Evolutionary conservation across 2,797 vertebrate genomes (phyloP).

Genomic region (Pipistrellus nathusii): DNA sequence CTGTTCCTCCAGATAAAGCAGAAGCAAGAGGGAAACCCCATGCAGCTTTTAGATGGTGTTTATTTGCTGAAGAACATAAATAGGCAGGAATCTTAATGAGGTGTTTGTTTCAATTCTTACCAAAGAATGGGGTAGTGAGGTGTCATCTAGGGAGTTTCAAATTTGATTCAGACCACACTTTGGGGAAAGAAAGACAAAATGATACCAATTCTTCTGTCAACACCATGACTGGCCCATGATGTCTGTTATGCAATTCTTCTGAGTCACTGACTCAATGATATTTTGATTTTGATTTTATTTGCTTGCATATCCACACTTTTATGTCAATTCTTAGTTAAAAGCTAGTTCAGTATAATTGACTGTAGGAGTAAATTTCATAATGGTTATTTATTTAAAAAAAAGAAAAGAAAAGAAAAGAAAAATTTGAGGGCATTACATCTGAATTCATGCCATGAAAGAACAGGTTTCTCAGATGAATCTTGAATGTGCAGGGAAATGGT

Average conservation of each 20-base stretch:
- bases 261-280: not conserved
- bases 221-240: not conserved
- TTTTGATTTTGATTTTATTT: conserved; percentile 37
- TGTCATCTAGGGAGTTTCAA: not conserved
- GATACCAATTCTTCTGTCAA: not conserved
- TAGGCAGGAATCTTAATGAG: not conserved
- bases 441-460: not conserved
- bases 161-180: not conserved
- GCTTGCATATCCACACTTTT: not conserved
- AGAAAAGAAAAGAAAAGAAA: no score
- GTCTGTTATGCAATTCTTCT: not conserved
- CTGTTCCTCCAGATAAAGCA: not conserved
- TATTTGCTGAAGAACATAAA: not conserved
- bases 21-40: not conserved
- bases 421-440: not conserved
- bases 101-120: not conserved
- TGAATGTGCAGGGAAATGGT: not conserved
- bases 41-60: not conserved
- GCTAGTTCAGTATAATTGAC: not conserved
- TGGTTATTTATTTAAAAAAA: not conserved
- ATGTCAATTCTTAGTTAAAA: not conserved
- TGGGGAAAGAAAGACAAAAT: not conserved
- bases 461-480: not conserved
- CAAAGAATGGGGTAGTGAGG: not conserved
- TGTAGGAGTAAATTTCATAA: not conserved